Evolutionary conservation across 2,113 vertebrate species (phyloP).

Genomic region (Rhea pennata): DNA sequence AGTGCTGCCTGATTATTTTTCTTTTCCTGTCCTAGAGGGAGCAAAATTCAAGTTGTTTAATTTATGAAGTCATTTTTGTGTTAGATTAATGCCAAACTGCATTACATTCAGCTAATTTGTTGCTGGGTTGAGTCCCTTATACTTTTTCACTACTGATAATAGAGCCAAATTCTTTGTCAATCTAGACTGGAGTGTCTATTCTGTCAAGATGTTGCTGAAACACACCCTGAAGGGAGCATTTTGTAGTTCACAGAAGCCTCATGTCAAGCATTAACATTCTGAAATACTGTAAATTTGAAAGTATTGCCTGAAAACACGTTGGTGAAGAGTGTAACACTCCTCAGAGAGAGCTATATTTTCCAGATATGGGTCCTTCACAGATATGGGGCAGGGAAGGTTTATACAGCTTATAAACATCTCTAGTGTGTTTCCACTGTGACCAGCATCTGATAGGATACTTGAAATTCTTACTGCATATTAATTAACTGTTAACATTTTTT

Average conservation of each 20-base stretch:
- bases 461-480: background rate
- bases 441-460: background rate
- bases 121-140: background rate
- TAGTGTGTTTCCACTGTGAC: background rate
- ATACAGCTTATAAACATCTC: background rate
- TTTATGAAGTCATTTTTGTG: constrained; percentile 57
- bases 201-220: constrained; percentile 41
- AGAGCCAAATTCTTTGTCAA: constrained; percentile 1
- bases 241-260: constrained; percentile 14
- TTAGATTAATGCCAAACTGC: constrained; percentile 30
- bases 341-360: background rate
- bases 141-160: background rate
- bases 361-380: background rate
- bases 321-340: background rate
- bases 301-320: constrained; percentile 4
- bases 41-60: constrained; percentile 56
- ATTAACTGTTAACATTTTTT: background rate
- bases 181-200: background rate
- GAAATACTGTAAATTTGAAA: constrained; percentile 21
- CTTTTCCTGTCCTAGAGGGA: constrained; percentile 50
- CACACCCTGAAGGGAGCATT: constrained; percentile 8
- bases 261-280: constrained; percentile 13
- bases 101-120: constrained; percentile 35
- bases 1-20: constrained; percentile 69
- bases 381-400: background rate